Base-by-base conservation (phyloP, 2,888 invertebrate genomes). In the Agrotis segetum region DNA sequence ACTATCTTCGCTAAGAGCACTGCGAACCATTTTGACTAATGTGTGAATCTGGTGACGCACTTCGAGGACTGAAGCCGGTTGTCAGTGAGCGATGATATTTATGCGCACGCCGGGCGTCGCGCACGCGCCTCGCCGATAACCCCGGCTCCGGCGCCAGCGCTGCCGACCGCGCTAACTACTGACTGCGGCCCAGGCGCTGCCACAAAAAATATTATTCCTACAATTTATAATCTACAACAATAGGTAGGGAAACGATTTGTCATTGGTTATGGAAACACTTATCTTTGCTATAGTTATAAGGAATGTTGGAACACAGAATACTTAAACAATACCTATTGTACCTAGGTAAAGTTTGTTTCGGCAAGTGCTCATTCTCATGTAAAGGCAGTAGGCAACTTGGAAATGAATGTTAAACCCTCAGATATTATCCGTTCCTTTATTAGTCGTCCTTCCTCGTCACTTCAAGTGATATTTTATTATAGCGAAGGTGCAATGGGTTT, bases 101-200 rank as follows among this genome's bases (percentile, higher is more conserved):
- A 95, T 93, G 94, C 86, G 81, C 79, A 83, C 78, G 85, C 75
- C 81, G 86, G 91, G 91, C 93, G 92, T 90, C 92, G 92, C 94
- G 96, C 95, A 95, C 96, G 96, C 95, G 96, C 90, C 94, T 87
- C 66, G 49, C 76, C 76, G 96, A 96, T 96, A 96, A 95, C 96
- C 96, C 83, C 87, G 82, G 88, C 84, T 59, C 88, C 89, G 94
- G 94, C 95, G 95, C 94, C 94, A 91, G 88, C 87, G 89, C 79
- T 85, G 78, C 82, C 87, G 86, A 84, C 87, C 76, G 84, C 79
- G 67, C 79, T 81, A 65, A 72, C 71, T 75, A 76, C 75, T 79
- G 66, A 75, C 71, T 77, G 60, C 77, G 74, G 81, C 81, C 77
- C 67, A 74, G 52, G 81, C 81, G 77, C 67, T 77, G 52, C 5